Base-by-base conservation (phyloP, 2,888 invertebrate genomes). In the Aphidius colemani region DNA sequence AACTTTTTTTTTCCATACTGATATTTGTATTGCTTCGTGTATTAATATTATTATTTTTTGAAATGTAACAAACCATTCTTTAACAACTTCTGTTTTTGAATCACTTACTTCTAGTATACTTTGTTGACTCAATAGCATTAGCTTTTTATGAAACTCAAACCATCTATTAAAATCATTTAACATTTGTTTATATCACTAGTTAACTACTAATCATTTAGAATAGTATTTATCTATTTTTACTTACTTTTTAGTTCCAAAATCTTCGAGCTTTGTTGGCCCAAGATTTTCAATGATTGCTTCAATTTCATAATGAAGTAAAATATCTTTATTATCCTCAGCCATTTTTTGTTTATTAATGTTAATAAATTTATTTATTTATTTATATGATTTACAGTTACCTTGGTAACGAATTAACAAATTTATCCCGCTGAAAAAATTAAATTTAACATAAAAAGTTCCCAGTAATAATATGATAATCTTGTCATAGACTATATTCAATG, bases 41-140 rank as follows among this genome's bases (percentile, higher is more conserved):
- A 96, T 89, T 46, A 96, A 82, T 13, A 92, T 82, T 2, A 90
- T 66, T 78, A 92, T 91, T 85, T 93, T 94, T 72, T 88, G 89
- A 75, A 86, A 86, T 4, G 89, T 87, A 67, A 94, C 88, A 7
- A 96, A 84, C 58, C 89, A 88, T 83, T 95, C 95, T 83, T 94
- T 95, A 0, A 95, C 90, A 60, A 88, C 86, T 82, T 96, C 96
- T 81, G 95, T 94, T 70, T 89, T 88, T 75, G 91, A 84, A 40
- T 87, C 87, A 9, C 88, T 86, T 1, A 93, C 93, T 85, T 95
- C 95, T 50, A 94, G 80, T 51, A 93, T 88, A 2, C 94, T 94
- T 84, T 96, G 94, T 81, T 96, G 94, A 75, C 93, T 93, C 9
- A 96, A 80, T 80, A 94, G 92, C 75, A 95, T 91, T 7, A 95